Evolutionary conservation across 2,888 invertebrate species (phyloP), one percentile per base, ranked within the genome.

Genomic region (Carterocephalus palaemon): DNA sequence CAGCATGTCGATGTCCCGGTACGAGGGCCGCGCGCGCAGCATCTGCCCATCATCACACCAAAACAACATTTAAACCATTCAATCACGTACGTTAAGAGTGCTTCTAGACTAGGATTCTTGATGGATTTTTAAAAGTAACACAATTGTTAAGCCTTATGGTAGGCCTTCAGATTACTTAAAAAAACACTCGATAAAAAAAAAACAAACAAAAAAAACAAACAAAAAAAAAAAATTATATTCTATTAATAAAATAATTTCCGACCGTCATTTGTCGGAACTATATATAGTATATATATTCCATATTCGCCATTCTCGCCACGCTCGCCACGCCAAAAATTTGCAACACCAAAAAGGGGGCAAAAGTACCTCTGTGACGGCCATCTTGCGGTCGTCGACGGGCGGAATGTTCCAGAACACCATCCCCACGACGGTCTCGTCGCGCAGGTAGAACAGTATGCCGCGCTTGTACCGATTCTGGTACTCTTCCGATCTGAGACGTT

Each of bases 381-480:
- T 64, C 46, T 62, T 61, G 20, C 84, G 62, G 52, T 84, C 74
- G 0, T 75, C 81, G 1, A 81, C 60, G 4, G 74, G 65, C 1
- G 78, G 78, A 53, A 83, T 62, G 59, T 85, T 85, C 85, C 85
- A 85, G 53, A 84, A 81, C 8, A 74, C 57, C 47, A 84, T 64
- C 1, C 85, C 85, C 1, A 83, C 84, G 2, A 85, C 66, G 0
- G 56, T 66, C 56, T 84, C 81, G 7, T 83, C 76, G 0, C 81
- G 73, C 38, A 85, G 42, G 59, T 85, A 85, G 64, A 79, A 83
- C 61, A 85, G 47, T 26, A 85, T 48, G 0, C 85, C 85, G 3
- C 78, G 71, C 53, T 75, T 75, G 63, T 80, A 85, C 1, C 69
- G 55, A 49, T 67, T 73, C 55, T 70, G 59, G 52, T 79, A 83